Conservation (phyloP, 2,888 invertebrate genomes). For the Nematopogon swammerdamellus region DNA sequence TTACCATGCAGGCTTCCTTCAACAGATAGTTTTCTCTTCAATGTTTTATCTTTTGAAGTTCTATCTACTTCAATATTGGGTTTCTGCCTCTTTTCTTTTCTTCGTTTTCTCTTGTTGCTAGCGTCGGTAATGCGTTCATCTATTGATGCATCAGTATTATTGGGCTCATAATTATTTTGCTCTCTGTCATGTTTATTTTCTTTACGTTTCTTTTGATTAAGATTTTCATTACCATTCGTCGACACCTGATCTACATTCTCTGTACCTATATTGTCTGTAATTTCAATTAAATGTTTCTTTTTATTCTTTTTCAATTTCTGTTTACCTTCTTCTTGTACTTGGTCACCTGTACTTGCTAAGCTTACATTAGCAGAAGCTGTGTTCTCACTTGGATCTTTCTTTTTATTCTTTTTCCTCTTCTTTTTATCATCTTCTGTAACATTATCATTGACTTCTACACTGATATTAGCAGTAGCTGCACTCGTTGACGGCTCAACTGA, state of each 20-base stretch:
- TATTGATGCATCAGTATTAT: too few relatives aligned
- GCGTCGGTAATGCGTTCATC: conserved; percentile 12
- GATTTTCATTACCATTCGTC: conserved; percentile 11
- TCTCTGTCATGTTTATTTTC: conserved; percentile 14
- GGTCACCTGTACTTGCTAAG: conserved; percentile 9
- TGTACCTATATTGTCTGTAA: not conserved
- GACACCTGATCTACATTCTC: not conserved
- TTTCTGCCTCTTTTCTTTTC: conserved; percentile 2
- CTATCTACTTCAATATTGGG: conserved; percentile 2
- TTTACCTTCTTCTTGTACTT: conserved; percentile 10
- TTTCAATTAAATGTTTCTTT: conserved; percentile 4
- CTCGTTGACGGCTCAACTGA: conserved; percentile 5
- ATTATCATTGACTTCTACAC: conserved; percentile 8
- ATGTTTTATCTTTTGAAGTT: conserved; percentile 11
- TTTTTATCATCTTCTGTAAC: conserved; percentile 4
- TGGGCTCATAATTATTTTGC: conserved; percentile 10
- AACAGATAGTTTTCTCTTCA: conserved; percentile 13
- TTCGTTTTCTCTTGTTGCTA: conserved; percentile 20
- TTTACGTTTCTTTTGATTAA: conserved; percentile 15
- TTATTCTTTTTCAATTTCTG: conserved; percentile 16
- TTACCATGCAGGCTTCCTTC: conserved; percentile 14
- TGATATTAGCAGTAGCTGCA: conserved; percentile 1
- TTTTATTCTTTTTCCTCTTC: conserved; percentile 13
- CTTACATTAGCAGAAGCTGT: not conserved
- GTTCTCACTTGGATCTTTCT: conserved; percentile 12